Conservation (phyloP, 1,140 invertebrate species). For the Psilanteris sp. region DNA sequence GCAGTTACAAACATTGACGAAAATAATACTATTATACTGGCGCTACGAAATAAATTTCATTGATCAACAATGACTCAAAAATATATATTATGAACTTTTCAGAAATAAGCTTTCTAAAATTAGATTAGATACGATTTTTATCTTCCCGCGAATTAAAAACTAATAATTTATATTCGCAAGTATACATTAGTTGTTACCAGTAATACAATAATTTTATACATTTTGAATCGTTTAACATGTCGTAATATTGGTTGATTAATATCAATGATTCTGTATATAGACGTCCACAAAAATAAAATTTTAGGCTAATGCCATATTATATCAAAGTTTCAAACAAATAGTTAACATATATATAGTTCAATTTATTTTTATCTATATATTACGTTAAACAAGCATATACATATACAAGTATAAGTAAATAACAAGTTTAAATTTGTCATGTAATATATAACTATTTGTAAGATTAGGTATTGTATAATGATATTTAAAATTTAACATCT, state of each 20-base stretch:
- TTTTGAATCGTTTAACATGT: conserved; percentile 15
- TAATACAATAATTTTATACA: too few relatives aligned
- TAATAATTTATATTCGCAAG: too few relatives aligned
- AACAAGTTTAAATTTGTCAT: too few relatives aligned
- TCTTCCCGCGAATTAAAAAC: too few relatives aligned
- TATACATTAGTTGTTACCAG: too few relatives aligned
- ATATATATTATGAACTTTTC: conserved; percentile 67
- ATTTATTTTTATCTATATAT: conserved; percentile 8
- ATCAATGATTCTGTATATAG: conserved; percentile 21
- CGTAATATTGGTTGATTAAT: conserved; percentile 10
- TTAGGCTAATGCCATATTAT: conserved; percentile 6
- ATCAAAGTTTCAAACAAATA: conserved; percentile 4
- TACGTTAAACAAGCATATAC: conserved; percentile 4
- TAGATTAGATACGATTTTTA: conserved; percentile 43
- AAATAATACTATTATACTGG: conserved; percentile 68
- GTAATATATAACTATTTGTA: too few relatives aligned
- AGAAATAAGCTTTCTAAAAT: conserved; percentile 49
- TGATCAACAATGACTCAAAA: conserved; percentile 77
- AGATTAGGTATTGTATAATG: too few relatives aligned
- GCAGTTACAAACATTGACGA: conserved; percentile 57
- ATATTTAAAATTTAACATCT: too few relatives aligned
- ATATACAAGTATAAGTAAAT: too few relatives aligned
- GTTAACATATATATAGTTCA: conserved; percentile 9
- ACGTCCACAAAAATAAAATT: conserved; percentile 50
- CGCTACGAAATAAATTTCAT: conserved; percentile 72